phyloP scores from a whole-genome alignment of 1,140 invertebrate genomes.

The Lepidostoma basale region DNA sequence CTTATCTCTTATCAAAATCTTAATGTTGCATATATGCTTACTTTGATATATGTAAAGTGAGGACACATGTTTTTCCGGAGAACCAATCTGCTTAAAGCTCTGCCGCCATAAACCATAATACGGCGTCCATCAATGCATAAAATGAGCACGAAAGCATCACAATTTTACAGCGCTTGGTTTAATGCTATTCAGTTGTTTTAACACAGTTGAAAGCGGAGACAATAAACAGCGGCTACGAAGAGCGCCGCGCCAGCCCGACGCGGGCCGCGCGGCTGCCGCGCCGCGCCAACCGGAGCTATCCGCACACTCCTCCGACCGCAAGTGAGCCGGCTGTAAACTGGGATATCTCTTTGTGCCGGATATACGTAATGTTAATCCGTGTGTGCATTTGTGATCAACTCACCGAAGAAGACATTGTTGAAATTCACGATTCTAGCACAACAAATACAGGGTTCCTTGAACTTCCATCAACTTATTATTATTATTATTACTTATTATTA shows the following conservation, averaged over 20 bases:
- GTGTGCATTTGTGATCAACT: constrained; percentile 28
- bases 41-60: no score
- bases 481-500: not conserved
- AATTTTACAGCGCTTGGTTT: not conserved
- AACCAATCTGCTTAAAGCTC: not conserved
- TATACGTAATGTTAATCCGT: constrained; percentile 19
- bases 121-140: not conserved
- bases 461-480: not conserved
- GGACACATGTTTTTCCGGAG: no score
- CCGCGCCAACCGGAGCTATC: not conserved
- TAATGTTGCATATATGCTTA: no score
- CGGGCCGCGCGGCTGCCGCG: not conserved
- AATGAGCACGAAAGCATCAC: not conserved
- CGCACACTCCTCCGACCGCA: not conserved
- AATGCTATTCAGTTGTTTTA: constrained; percentile 4
- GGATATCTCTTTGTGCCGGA: constrained; percentile 26
- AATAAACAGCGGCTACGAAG: not conserved
- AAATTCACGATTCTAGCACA: not conserved
- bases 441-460: not conserved
- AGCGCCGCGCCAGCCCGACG: not conserved
- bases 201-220: not conserved
- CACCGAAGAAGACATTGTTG: constrained; percentile 24
- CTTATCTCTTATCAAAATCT: no score
- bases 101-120: not conserved
- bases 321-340: constrained; percentile 2